A percentile compares a stretch with the other conserved stretches of the same genome.
These are phyloP conservation scores for Melolontha melolontha DNA, from an alignment of 2,888 invertebrate species.

Conservation along the genomic window DNA sequence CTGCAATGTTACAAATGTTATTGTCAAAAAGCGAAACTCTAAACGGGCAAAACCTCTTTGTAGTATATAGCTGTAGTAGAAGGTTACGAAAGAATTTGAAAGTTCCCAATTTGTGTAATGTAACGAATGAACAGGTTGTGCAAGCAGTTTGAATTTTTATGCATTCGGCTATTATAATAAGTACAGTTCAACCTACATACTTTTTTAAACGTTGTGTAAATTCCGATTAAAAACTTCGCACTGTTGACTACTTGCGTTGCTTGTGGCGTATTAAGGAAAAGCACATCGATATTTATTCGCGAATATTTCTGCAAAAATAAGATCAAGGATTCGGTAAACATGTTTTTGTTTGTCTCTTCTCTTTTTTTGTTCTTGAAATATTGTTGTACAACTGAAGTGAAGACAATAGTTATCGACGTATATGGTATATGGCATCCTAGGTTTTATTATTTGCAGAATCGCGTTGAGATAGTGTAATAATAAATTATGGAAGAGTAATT, in stretches of 20 bases:
- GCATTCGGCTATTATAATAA: slow-evolving; percentile 37
- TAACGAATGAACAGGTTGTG: slow-evolving; percentile 39
- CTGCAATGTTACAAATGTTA: slow-evolving; percentile 26
- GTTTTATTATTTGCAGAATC: no score
- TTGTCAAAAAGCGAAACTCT: slow-evolving; percentile 37
- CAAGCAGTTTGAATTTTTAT: slow-evolving; percentile 38
- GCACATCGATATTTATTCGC: slow-evolving; percentile 23
- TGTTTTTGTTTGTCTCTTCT: no score
- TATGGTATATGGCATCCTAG: no score
- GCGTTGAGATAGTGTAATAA: no score
- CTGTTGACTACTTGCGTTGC: slow-evolving; percentile 1
- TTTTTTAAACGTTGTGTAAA: slow-evolving; percentile 38
- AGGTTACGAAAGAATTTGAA: slow-evolving; percentile 54
- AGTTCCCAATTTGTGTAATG: slow-evolving; percentile 53
- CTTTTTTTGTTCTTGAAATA: no score
- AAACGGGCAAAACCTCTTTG: slow-evolving; percentile 26
- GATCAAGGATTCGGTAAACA: no score
- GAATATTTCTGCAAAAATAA: no score
- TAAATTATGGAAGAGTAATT: no score
- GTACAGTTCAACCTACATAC: slow-evolving; percentile 40
- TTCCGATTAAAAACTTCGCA: slow-evolving; percentile 33
- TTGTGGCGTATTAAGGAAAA: slow-evolving; percentile 20
- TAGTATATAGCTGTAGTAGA: slow-evolving; percentile 36
- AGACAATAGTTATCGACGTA: no score
- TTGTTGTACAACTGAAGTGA: no score